phyloP scores from a whole-genome alignment of 2,888 invertebrate species.

The Oxyteleia sp. region DNA sequence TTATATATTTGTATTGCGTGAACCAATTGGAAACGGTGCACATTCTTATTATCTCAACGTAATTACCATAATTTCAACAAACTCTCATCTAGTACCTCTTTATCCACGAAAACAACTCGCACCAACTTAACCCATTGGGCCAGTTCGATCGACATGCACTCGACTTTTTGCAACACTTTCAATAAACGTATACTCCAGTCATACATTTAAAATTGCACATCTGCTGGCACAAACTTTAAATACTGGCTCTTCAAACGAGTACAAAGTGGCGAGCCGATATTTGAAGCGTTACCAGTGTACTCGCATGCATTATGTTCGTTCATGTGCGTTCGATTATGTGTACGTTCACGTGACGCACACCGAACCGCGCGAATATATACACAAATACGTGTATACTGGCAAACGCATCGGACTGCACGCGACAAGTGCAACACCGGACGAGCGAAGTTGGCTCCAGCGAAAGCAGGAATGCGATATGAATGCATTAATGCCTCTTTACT shows the following conservation, averaged over 20 bases:
- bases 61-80: constrained; percentile 64
- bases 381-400: constrained; percentile 31
- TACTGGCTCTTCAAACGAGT: constrained; percentile 50
- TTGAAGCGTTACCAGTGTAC: constrained; percentile 66
- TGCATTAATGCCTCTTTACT: constrained; percentile 82
- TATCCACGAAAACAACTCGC: constrained; percentile 47
- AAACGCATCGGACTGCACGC: constrained; percentile 70
- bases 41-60: background rate
- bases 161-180: constrained; percentile 52
- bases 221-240: constrained; percentile 66
- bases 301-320: constrained; percentile 61
- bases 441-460: constrained; percentile 74
- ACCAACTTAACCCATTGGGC: constrained; percentile 21
- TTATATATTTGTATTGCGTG: too few relatives aligned
- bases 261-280: constrained; percentile 72
- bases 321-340: constrained; percentile 54
- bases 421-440: constrained; percentile 75
- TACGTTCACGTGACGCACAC: constrained; percentile 44
- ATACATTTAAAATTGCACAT: constrained; percentile 64
- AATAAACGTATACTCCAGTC: constrained; percentile 66
- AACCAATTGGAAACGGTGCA: too few relatives aligned
- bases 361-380: constrained; percentile 23
- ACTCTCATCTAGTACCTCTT: constrained; percentile 59
- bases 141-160: constrained; percentile 21
- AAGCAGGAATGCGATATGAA: constrained; percentile 83